A percentile compares a stretch with the other conserved stretches of the same genome.
Conservation (phyloP, 1,140 invertebrate species). For the Lasioglossum albipes region DNA sequence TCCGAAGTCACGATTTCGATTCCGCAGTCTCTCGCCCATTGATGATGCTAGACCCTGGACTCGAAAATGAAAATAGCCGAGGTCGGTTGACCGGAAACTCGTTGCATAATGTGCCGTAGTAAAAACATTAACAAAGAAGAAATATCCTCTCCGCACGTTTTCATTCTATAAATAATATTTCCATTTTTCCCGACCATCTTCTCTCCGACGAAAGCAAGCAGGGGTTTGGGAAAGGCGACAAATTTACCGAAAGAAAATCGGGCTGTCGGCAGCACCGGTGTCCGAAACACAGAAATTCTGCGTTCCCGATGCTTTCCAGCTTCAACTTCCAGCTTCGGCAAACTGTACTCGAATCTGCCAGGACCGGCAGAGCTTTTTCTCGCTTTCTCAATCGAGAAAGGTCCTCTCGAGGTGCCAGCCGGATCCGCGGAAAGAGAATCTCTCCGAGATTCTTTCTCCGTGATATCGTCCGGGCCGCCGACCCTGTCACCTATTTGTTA, state of each 20-base stretch:
- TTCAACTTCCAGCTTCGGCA: not conserved
- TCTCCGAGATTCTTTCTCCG: conserved; percentile 57
- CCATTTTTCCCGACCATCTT: no score
- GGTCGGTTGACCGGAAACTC: not conserved
- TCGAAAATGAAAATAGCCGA: not conserved
- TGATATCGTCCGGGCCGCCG: conserved; percentile 63
- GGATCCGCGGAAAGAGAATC: conserved; percentile 27
- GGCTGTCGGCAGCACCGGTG: no score
- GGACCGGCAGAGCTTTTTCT: conserved; percentile 39
- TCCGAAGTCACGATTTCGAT: conserved; percentile 54
- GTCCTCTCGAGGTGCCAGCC: conserved; percentile 25
- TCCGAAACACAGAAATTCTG: not conserved
- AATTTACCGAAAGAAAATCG: no score
- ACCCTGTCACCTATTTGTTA: conserved; percentile 74
- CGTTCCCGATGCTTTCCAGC: not conserved
- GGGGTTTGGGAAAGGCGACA: no score
- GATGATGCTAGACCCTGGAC: not conserved
- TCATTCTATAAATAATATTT: no score
- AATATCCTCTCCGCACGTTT: not conserved
- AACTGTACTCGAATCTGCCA: conserved; percentile 36
- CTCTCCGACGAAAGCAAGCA: no score
- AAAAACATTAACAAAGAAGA: not conserved
- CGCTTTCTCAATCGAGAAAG: conserved; percentile 26
- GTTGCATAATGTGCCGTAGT: not conserved
- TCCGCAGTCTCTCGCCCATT: conserved; percentile 16